Conservation (phyloP, 2,113 vertebrate species). For the Xiphorhynchus elegans region DNA sequence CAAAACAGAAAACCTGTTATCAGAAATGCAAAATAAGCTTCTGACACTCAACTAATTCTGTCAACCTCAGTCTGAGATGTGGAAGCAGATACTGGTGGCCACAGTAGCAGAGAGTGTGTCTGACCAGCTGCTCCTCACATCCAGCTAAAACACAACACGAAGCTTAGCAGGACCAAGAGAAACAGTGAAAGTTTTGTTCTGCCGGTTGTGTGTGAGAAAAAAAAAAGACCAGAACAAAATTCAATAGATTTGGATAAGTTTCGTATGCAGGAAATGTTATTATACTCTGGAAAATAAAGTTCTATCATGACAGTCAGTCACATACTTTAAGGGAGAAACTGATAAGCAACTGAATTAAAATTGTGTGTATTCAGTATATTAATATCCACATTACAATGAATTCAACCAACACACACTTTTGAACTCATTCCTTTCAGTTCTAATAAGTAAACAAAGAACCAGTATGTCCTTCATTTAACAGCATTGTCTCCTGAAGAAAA, state of each 20-base stretch:
- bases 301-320: not conserved
- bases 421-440: not conserved
- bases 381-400: not conserved
- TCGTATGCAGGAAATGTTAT: accelerated
- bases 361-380: accelerated
- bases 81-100: not conserved
- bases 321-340: not conserved
- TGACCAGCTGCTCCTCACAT: accelerated
- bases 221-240: too few species aligned
- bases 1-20: not conserved
- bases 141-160: accelerated
- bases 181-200: not conserved
- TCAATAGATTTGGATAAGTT: too few species aligned
- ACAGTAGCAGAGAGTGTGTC: not conserved
- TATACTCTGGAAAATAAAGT: not conserved
- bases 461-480: not conserved
- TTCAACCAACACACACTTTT: not conserved
- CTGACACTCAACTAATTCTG: not conserved
- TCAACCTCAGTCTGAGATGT: not conserved
- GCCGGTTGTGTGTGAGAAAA: accelerated
- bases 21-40: not conserved
- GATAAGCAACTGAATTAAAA: not conserved
- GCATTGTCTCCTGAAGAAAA: not conserved
- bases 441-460: not conserved
- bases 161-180: not conserved